These are phyloP conservation scores for Nomada fucata DNA, from an alignment of 2,888 invertebrate genomes.

Conservation along the genomic window DNA sequence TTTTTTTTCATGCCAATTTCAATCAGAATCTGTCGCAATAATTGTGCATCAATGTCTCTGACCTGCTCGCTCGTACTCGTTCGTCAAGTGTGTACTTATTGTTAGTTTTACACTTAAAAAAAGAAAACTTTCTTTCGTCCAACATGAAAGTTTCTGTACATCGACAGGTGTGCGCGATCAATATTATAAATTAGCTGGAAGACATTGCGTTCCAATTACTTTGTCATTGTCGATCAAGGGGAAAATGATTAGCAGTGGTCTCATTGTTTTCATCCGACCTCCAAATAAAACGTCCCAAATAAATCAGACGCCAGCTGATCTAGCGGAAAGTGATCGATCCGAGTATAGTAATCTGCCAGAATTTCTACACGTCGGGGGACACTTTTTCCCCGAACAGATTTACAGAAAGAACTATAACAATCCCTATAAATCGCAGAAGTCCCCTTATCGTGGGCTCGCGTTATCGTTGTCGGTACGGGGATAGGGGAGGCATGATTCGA, in stretches of 20 bases:
- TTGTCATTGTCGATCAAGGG: too few species aligned
- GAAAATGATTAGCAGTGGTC: not conserved
- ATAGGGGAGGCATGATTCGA: not conserved
- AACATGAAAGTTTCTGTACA: constrained; percentile 13
- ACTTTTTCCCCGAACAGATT: constrained; percentile 5
- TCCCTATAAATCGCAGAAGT: constrained; percentile 3
- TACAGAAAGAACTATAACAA: constrained; percentile 3
- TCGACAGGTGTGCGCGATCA: constrained; percentile 30
- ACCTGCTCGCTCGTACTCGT: not conserved
- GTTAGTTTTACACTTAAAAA: not conserved
- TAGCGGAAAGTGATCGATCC: not conserved
- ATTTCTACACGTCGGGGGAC: constrained; percentile 29
- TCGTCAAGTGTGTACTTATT: too few species aligned
- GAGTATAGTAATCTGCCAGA: constrained; percentile 8
- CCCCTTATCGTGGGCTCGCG: constrained; percentile 13
- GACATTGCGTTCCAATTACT: too few species aligned
- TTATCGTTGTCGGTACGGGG: constrained; percentile 6
- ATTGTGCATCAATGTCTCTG: too few species aligned
- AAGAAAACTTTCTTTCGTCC: constrained; percentile 20
- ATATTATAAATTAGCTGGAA: constrained; percentile 5
- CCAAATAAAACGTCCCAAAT: too few species aligned
- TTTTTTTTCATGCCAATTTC: too few species aligned
- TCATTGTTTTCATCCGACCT: constrained; percentile 3
- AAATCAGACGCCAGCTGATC: not conserved
- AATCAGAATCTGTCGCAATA: too few species aligned